Evolutionary conservation across 2,797 vertebrate species (phyloP), one percentile per base, ranked within the genome.

Genomic region (Sus cebifrons): DNA sequence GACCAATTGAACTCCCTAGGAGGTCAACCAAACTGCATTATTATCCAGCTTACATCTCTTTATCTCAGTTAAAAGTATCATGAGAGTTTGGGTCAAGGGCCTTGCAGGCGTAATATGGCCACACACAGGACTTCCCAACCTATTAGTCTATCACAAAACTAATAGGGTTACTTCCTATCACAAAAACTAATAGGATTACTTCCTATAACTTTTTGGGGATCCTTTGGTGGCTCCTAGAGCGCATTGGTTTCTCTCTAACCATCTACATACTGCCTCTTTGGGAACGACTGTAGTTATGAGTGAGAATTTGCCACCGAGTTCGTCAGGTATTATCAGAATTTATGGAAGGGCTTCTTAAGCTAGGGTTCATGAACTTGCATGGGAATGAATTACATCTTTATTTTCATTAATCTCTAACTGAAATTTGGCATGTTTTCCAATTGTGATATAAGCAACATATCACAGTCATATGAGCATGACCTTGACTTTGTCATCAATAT

Each of bases 381-480:
- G 67, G 67, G 36, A 90, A 81, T 65, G 74, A 86, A 68, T 71
- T 78, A 84, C 4, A 58, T 83, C 56, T 32, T 84, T 70, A 17
- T 83, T 77, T 89, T 70, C 32, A 56, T 11, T 84, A 77, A 92
- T 70, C n/a, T 64, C 44, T 92, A 84, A 74, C 75, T 86, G 60
- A 54, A 62, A 68, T 90, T 60, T 60, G 60, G n/a, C n/a, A 18
- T 8, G 11, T 62, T 92, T 82, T 82, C 58, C 58, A 62, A 44
- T 67, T 18, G 11, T 23, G 65, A 89, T 44, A 14, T 79, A 65
- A 79, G 67, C 23, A 67, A 44, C 44, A 83, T 29, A 64, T 21
- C 56, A 27, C 71, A 92, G 29, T 58, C 14, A 58, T 64, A 56
- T 89, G 77, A 83, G 17, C 74, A 78, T 40, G 40, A 81, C 75